Evolutionary conservation across 2,888 invertebrate species (phyloP).

Genomic region (Trachelus iudaicus): DNA sequence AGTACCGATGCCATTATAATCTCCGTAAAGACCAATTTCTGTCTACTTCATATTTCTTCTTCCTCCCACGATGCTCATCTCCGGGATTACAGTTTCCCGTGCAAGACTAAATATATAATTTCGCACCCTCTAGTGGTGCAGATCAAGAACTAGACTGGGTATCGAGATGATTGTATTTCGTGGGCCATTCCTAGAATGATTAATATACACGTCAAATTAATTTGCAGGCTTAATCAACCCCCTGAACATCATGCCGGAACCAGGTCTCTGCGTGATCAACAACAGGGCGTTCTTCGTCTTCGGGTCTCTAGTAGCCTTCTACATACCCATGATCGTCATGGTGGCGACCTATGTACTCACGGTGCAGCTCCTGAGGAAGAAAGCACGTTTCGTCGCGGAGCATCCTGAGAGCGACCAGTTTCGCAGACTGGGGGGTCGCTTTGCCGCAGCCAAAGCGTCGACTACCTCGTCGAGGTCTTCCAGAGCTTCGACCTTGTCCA

Average conservation of each 20-base stretch:
- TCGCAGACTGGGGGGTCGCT: constrained; percentile 67
- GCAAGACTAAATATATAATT: neutral
- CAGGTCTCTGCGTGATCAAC: constrained; percentile 82
- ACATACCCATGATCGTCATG: constrained; percentile 96
- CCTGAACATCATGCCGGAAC: constrained; percentile 83
- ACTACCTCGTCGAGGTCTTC: constrained; percentile 26
- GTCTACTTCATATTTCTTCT: too few species aligned
- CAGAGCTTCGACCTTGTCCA: constrained; percentile 25
- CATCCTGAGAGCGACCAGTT: constrained; percentile 73
- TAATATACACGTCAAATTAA: neutral
- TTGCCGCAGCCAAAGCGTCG: constrained; percentile 45
- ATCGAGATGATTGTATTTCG: neutral
- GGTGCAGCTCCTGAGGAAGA: constrained; percentile 84
- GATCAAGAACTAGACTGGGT: neutral
- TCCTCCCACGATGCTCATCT: neutral
- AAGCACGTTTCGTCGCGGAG: constrained; percentile 79
- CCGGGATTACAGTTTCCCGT: too few species aligned
- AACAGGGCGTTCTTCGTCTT: constrained; percentile 89
- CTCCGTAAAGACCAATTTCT: neutral
- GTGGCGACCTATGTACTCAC: constrained; percentile 91
- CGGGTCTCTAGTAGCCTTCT: constrained; percentile 93
- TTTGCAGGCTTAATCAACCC: constrained; percentile 78
- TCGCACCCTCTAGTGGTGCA: neutral
- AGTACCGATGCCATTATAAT: neutral
- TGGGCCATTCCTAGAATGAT: neutral